Percentiles rank a stretch among this genome's conserved stretches.
Evolutionary conservation across 1,140 invertebrate genomes (phyloP).

Genomic region (Heterodera carotae): DNA sequence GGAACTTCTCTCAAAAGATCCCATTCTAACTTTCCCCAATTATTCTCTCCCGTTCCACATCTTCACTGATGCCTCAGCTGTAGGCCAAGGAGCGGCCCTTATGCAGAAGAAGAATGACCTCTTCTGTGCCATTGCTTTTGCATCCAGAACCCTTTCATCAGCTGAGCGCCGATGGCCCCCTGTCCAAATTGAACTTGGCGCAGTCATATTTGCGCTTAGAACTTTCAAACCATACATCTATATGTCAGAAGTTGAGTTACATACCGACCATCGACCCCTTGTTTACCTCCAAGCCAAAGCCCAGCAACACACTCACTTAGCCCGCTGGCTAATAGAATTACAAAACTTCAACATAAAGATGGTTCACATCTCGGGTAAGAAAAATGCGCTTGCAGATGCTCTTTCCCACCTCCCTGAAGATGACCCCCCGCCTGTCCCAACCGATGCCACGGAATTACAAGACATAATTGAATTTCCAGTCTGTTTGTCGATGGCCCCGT

Average conservation of each 20-base stretch:
- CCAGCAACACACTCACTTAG: slow-evolving; percentile 12
- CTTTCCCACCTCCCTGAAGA: neutral
- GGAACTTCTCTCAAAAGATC: slow-evolving; percentile 5
- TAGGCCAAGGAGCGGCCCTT: slow-evolving; percentile 23
- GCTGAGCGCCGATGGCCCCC: slow-evolving; percentile 24
- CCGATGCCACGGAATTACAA: neutral
- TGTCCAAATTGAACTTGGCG: slow-evolving; percentile 29
- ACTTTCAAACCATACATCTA: slow-evolving; percentile 36
- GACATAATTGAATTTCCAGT: slow-evolving; percentile 26
- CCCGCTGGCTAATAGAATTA: slow-evolving; percentile 36
- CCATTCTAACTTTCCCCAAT: slow-evolving; percentile 34
- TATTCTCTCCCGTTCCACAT: slow-evolving; percentile 36
- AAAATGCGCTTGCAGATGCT: slow-evolving; percentile 23
- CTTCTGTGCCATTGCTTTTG: slow-evolving; percentile 33
- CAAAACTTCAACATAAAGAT: slow-evolving; percentile 21
- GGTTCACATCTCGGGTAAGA: slow-evolving; percentile 13
- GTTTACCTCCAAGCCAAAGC: slow-evolving; percentile 25
- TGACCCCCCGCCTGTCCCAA: neutral
- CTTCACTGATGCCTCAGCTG: slow-evolving; percentile 33
- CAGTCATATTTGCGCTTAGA: slow-evolving; percentile 26
- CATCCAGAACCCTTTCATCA: slow-evolving; percentile 3
- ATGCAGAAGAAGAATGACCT: slow-evolving; percentile 23
- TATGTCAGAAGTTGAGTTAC: slow-evolving; percentile 17
- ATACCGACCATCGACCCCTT: slow-evolving; percentile 38
- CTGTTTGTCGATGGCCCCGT: slow-evolving; percentile 6